Evolutionary conservation across 2,113 vertebrate genomes (phyloP).

Genomic region (Polypterus bichir): DNA sequence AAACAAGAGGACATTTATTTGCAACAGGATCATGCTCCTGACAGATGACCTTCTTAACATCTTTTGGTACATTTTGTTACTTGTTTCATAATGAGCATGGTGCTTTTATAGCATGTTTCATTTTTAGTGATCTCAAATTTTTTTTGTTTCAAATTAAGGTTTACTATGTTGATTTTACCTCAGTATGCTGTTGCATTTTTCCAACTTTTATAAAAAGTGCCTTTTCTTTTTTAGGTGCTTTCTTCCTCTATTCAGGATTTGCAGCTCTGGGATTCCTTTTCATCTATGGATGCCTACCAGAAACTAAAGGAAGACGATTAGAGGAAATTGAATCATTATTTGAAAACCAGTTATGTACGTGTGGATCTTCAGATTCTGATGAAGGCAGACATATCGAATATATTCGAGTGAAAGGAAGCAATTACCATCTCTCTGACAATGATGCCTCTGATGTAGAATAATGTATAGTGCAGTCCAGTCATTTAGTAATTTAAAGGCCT

Average conservation of each 20-base stretch:
- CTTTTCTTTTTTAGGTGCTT: constrained; percentile 63
- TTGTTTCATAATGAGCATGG: too few relatives aligned
- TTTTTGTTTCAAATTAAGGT: too few relatives aligned
- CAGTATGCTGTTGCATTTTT: too few relatives aligned
- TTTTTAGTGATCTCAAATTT: too few relatives aligned
- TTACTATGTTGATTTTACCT: too few relatives aligned
- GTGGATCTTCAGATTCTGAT: constrained; percentile 78
- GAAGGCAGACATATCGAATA: constrained; percentile 93
- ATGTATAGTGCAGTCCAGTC: constrained; percentile 32
- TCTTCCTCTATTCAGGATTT: constrained; percentile 87
- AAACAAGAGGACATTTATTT: too few relatives aligned
- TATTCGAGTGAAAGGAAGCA: constrained; percentile 95
- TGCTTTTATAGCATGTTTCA: too few relatives aligned
- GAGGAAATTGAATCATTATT: constrained; percentile 95
- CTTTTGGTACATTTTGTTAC: too few relatives aligned
- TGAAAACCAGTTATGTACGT: constrained; percentile 81
- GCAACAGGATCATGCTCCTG: too few relatives aligned
- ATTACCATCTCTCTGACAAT: constrained; percentile 97
- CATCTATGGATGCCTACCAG: constrained; percentile 85
- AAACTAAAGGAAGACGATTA: constrained; percentile 85
- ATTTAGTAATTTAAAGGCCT: constrained; percentile 43
- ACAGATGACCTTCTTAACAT: too few relatives aligned
- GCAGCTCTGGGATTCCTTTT: constrained; percentile 76
- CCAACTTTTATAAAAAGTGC: too few relatives aligned
- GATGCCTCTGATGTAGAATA: constrained; percentile 94